Base-by-base conservation (phyloP, 2,113 vertebrate genomes). In the Strix uralensis region DNA sequence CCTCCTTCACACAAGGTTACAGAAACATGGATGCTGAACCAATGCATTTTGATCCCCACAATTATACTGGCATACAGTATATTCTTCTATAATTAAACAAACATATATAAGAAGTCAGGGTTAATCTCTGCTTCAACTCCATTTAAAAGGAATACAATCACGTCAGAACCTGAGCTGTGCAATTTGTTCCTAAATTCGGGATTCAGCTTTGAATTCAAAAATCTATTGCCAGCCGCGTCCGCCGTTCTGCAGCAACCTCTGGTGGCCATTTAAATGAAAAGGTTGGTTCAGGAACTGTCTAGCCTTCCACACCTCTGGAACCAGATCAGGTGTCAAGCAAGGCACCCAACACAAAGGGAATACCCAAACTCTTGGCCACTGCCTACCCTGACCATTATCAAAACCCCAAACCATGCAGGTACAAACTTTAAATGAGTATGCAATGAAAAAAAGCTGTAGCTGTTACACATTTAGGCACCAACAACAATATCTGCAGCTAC, bases 161-260 rank as follows among this genome's bases (percentile, higher is more conserved):
- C 2, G 1, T 20, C 67, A 84, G 81, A 44, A 78, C 36, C 7
- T 29, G 20, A 72, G 49, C 13, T 9, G 47, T 14, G 74, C 0
- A 2, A 25, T 34, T 54, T 29, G 55, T 25, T 16, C 38, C 13
- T 11, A 47, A 88, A 2, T 9, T 9, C 18, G 57, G 81, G 36
- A 46, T 40, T 32, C 57, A 55, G 73, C 34, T 79, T 86, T 52
- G 42, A 82, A 81, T 90, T 52, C 80, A 67, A n/a, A 38, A 84
- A 4, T 0, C 57, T 9, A 7, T 3, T 15, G 25, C 54, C 40
- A 73, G 77, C 25, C 9, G 13, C 3, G 13, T 86, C 61, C 0
- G 8, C n/a, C 30, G 66, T 94, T 97, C 93, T 95, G 91, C 92
- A 96, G 94, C 90, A 96, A 46, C 96, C 96, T 92, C 96, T 97